A percentile compares a stretch with the other conserved stretches of the same genome.
Evolutionary conservation across 92 coral and sea anemone species (phyloP).

Genomic region (Parazoanthus swiftii): DNA sequence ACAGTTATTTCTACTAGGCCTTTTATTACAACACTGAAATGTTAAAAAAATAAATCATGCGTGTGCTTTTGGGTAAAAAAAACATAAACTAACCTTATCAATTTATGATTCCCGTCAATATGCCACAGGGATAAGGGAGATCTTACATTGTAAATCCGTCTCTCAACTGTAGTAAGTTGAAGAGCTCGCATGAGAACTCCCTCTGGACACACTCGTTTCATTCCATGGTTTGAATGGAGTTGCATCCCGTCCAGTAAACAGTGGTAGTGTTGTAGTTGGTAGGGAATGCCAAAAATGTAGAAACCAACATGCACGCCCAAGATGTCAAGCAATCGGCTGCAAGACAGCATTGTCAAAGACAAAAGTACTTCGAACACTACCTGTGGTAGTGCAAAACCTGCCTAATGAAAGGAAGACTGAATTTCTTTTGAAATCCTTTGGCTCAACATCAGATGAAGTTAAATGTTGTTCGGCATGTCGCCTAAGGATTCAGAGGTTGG

Average conservation of each 20-base stretch:
- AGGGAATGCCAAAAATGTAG: conserved; percentile 19
- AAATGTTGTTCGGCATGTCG: conserved; percentile 13
- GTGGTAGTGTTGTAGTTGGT: not conserved
- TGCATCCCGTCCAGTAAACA: conserved; percentile 6
- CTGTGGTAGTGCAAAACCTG: not conserved
- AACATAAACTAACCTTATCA: conserved; percentile 52
- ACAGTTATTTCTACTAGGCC: too few relatives aligned
- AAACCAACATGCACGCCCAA: conserved; percentile 12
- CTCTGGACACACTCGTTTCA: conserved; percentile 71
- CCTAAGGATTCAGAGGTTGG: conserved; percentile 8
- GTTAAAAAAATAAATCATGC: too few relatives aligned
- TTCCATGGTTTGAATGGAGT: conserved; percentile 24
- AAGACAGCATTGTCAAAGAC: not conserved
- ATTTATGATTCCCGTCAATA: conserved; percentile 55
- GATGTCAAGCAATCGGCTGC: not conserved
- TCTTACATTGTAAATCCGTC: conserved; percentile 47
- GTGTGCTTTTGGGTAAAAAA: too few relatives aligned
- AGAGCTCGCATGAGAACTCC: conserved; percentile 63
- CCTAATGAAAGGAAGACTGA: not conserved
- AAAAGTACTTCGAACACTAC: not conserved
- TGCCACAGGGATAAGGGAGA: conserved; percentile 60
- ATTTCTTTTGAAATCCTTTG: conserved; percentile 6
- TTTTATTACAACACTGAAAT: too few relatives aligned
- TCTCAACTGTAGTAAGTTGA: conserved; percentile 53
- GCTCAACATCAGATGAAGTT: not conserved